A percentile compares a stretch with the other conserved stretches of the same genome.
Evolutionary conservation across 2,888 invertebrate genomes (phyloP).

Genomic region (Lapara coniferarum): DNA sequence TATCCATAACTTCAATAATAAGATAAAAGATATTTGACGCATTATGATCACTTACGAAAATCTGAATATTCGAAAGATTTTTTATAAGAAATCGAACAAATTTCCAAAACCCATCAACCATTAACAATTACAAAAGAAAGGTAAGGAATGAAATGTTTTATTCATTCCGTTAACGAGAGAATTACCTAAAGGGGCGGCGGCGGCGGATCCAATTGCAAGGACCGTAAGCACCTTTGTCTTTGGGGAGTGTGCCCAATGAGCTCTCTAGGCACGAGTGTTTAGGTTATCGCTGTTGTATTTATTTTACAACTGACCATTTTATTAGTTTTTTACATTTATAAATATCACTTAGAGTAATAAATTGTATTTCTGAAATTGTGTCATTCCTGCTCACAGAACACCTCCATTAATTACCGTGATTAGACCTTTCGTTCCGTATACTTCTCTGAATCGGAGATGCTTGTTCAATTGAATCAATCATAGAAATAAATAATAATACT

Average conservation of each 20-base stretch:
- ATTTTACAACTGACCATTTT: neutral
- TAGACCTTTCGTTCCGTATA: no score
- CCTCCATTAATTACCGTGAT: no score
- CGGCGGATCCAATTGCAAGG: constrained; percentile 79
- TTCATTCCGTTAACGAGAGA: constrained; percentile 83
- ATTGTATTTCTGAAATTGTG: no score
- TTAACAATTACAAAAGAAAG: constrained; percentile 83
- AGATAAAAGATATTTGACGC: constrained; percentile 14
- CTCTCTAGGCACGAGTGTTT: constrained; percentile 64
- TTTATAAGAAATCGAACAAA: constrained; percentile 68
- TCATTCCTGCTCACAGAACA: no score
- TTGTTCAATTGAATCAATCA: no score
- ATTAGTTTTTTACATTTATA: no score
- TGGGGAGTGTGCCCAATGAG: constrained; percentile 75
- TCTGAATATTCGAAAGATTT: constrained; percentile 57
- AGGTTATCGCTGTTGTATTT: constrained; percentile 39
- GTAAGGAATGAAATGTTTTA: constrained; percentile 83
- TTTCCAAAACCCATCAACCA: constrained; percentile 80
- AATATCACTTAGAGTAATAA: no score
- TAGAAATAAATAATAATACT: no score
- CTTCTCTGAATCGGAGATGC: no score
- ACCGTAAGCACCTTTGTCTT: constrained; percentile 77
- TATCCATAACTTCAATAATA: constrained; percentile 39
- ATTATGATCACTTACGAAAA: constrained; percentile 45
- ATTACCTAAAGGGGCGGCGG: constrained; percentile 79